Base-by-base conservation (phyloP, 2,797 vertebrate species). In the Cynopterus sphinx region DNA sequence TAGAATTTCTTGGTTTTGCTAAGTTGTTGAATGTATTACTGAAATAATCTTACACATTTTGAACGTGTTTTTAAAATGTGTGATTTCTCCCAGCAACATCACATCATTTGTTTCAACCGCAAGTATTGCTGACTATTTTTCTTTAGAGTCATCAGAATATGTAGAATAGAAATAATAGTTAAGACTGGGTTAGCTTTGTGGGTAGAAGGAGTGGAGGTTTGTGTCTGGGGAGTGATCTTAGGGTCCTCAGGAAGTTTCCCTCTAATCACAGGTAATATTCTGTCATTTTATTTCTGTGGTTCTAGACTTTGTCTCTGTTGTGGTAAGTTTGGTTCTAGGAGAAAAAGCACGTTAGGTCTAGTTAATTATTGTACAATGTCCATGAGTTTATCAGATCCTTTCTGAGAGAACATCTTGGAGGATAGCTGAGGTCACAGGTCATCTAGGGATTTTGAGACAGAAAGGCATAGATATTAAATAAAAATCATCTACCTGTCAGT, bases 1-100 rank as follows among this genome's bases (percentile, higher is more conserved):
- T 99, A 98, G 68, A 77, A 75, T 63, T 81, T 96, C 53, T 91
- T 96, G 55, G 43, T 83, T 94, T 96, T 93, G 53, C 74, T 91
- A 79, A 95, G 19, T 86, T 92, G 19, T 83, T 41, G 2, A 85
- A 16, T 88, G 41, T 83, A 49, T 90, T 43, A 59, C 36, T 95
- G 74, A 92, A 82, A 79, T 91, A 87, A 87, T 82, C 86, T 87
- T 59, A 46, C 39, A 39, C 17, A 36, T 81, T 92, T 75, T 65
- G n/a, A 77, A 2, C 53, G 4, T 86, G 22, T 92, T n/a, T 88
- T 77, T 51, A 78, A 89, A 68, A 91, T 90, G 3, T 39, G 1
- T 96, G 61, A 55, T 67, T n/a, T 41, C 16, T 13, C 28, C 39
- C 28, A 88, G 17, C 41, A 65, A 28, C 77, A 53, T 82, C 33